Conservation (phyloP, 2,797 vertebrate species). For the Perodicticus potto region DNA sequence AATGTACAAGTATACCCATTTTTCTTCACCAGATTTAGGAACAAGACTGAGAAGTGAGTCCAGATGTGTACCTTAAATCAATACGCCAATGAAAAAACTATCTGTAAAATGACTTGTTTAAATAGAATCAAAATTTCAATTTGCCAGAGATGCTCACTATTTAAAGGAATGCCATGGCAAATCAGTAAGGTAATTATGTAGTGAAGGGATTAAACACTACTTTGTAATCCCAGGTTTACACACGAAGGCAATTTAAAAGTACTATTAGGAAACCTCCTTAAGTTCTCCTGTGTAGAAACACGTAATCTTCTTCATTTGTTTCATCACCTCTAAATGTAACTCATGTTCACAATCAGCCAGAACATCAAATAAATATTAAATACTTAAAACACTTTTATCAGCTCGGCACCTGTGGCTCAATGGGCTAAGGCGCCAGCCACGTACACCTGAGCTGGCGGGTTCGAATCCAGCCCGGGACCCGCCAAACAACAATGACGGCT, state of each 20-base stretch:
- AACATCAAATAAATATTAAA: conserved; percentile 29
- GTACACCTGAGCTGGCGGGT: too few species aligned
- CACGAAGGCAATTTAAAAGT: not conserved
- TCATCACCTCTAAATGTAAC: conserved; percentile 7
- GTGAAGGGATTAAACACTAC: not conserved
- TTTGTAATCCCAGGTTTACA: not conserved
- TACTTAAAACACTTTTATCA: conserved; percentile 19
- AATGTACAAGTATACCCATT: not conserved
- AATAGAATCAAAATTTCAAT: not conserved
- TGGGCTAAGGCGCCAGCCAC: too few species aligned
- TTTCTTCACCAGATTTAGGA: not conserved
- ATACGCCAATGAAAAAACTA: not conserved
- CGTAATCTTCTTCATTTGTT: not conserved
- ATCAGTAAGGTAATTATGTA: not conserved
- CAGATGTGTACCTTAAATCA: not conserved
- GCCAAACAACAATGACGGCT: too few species aligned
- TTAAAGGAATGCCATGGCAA: not conserved
- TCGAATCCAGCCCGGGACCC: too few species aligned
- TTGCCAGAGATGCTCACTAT: not conserved
- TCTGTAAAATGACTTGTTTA: not conserved
- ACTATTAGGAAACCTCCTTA: not conserved
- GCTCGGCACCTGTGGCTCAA: too few species aligned
- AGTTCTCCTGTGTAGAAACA: not conserved
- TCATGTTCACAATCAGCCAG: conserved; percentile 19
- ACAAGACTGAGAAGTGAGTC: not conserved